phyloP scores from a whole-genome alignment of 1,140 invertebrate genomes.

The Halictus rubicundus region DNA sequence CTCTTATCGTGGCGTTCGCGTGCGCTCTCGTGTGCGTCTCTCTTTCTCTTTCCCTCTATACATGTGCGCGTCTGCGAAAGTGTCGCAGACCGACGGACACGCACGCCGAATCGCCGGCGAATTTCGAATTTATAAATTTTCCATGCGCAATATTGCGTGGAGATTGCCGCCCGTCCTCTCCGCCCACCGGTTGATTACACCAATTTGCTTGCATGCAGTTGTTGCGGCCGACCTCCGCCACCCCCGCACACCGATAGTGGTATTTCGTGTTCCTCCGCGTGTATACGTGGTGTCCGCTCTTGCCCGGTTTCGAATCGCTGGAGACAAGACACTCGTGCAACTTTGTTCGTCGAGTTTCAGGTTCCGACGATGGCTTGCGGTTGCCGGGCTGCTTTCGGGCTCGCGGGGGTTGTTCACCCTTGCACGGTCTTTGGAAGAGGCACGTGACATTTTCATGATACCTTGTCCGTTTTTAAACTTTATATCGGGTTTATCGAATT shows the following conservation, averaged over 20 bases:
- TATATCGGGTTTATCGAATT: too few species aligned
- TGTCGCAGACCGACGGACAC: background rate
- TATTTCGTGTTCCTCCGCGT: conserved; percentile 24
- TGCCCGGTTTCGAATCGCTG: background rate
- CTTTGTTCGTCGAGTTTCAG: too few species aligned
- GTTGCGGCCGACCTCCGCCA: conserved; percentile 4
- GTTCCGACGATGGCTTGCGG: too few species aligned
- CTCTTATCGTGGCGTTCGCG: conserved; percentile 17
- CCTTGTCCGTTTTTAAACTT: too few species aligned
- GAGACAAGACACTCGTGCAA: too few species aligned
- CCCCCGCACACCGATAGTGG: conserved; percentile 4
- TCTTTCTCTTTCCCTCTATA: too few species aligned
- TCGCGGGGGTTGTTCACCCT: too few species aligned
- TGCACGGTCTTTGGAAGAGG: too few species aligned
- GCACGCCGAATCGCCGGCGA: conserved; percentile 18
- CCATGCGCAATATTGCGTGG: conserved; percentile 60
- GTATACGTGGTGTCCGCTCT: conserved; percentile 2
- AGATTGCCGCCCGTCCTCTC: conserved; percentile 44
- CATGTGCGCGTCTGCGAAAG: too few species aligned
- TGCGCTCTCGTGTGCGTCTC: too few species aligned
- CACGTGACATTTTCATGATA: too few species aligned
- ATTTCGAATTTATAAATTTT: conserved; percentile 64
- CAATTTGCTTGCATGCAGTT: conserved; percentile 66
- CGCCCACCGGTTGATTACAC: conserved; percentile 56
- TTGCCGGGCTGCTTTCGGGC: too few species aligned